These are phyloP conservation scores for Acanthornis magna DNA, from an alignment of 2,797 vertebrate genomes.

Conservation along the genomic window DNA sequence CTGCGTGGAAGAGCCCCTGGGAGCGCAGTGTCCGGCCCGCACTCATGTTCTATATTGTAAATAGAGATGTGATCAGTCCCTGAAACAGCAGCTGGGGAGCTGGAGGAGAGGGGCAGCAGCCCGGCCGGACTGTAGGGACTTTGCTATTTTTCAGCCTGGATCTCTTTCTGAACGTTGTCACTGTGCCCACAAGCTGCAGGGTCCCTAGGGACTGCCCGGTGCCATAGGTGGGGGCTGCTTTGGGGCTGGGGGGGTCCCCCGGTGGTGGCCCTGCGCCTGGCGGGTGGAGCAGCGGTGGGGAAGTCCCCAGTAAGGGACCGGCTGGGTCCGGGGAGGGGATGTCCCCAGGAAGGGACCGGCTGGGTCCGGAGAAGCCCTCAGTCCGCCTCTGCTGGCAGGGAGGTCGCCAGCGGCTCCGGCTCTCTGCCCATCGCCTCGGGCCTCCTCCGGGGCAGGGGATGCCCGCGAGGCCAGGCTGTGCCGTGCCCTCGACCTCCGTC, in stretches of 20 bases:
- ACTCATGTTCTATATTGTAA: slow-evolving; percentile 80
- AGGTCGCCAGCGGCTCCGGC: neutral
- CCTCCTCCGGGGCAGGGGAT: slow-evolving; percentile 40
- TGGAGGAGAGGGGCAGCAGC: slow-evolving; percentile 63
- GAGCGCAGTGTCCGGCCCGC: slow-evolving; percentile 65
- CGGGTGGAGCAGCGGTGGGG: neutral
- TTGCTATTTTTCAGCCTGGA: slow-evolving; percentile 67
- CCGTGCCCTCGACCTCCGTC: slow-evolving; percentile 61
- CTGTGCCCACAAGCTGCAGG: slow-evolving; percentile 67
- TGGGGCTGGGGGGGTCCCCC: neutral
- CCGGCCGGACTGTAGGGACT: slow-evolving; percentile 66
- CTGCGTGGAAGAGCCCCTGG: slow-evolving; percentile 70
- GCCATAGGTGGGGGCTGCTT: slow-evolving; percentile 47
- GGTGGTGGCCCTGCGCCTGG: neutral
- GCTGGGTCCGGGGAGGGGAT: slow-evolving; percentile 28
- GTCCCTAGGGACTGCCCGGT: slow-evolving; percentile 54
- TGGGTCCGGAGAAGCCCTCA: slow-evolving; percentile 47
- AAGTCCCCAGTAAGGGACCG: slow-evolving; percentile 38
- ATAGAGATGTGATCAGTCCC: slow-evolving; percentile 76
- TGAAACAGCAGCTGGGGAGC: slow-evolving; percentile 65
- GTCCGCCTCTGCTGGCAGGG: slow-evolving; percentile 36
- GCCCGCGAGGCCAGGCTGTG: slow-evolving; percentile 25
- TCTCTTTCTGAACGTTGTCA: slow-evolving; percentile 72
- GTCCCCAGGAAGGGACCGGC: slow-evolving; percentile 53
- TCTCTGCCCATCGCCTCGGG: slow-evolving; percentile 9